These are phyloP conservation scores for Micronycteris hirsuta DNA, from an alignment of 2,113 vertebrate genomes.

Conservation along the genomic window DNA sequence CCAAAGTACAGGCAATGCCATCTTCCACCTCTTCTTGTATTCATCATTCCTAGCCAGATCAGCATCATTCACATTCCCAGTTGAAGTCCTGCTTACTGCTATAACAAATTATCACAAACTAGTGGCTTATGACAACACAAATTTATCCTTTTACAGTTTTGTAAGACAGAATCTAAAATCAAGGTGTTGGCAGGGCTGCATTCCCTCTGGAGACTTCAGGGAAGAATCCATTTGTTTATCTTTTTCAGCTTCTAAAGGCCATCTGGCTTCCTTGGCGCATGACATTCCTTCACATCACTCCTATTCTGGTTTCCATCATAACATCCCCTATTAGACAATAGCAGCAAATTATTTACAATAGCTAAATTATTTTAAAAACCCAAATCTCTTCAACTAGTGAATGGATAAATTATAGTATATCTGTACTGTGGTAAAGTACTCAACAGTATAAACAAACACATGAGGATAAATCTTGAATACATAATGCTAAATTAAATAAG, in stretches of 20 bases:
- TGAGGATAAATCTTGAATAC: background rate
- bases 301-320: background rate
- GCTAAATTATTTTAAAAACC: background rate
- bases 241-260: background rate
- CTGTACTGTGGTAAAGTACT: background rate
- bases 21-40: background rate
- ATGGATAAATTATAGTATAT: background rate
- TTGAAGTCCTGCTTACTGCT: background rate
- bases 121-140: background rate
- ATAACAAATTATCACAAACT: background rate
- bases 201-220: background rate
- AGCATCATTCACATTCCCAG: background rate
- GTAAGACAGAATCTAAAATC: background rate
- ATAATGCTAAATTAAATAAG: background rate
- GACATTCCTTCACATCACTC: background rate
- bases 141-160: background rate
- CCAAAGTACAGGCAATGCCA: background rate
- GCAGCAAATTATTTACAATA: background rate
- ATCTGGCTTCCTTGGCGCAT: background rate
- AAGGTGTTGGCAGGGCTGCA: background rate
- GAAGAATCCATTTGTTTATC: background rate
- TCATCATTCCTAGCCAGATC: background rate
- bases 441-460: background rate
- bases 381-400: background rate
- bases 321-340: background rate